Evolutionary conservation across 2,113 vertebrate species (phyloP), one percentile per base, ranked within the genome.

Genomic region (Lampris incognitus): DNA sequence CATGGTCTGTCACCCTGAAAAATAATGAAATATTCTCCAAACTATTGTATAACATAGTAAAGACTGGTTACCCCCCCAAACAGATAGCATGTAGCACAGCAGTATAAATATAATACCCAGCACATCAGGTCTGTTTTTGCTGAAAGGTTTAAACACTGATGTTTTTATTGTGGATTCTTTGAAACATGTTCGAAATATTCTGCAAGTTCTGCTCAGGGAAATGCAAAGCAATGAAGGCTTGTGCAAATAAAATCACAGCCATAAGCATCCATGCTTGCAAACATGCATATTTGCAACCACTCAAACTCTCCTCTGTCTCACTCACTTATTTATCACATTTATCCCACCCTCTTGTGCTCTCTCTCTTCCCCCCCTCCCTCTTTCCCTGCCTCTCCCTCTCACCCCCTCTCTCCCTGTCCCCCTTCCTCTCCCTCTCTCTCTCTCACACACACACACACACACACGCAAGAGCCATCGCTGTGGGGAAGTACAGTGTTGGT

Each of bases 401-500:
- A 0, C 24, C 0, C 24, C 24, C 24, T 0, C 24, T 24, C 24
- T 24, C 24, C 0, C 24, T 0, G 24, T 24, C 24, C 24, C 24
- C 24, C 24, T 24, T 24, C 24, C 24, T 24, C 24, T 24, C 24
- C 24, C 24, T 24, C 24, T 24, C 24, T 24, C 24, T 24, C n/a
- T n/a, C n/a, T n/a, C 10, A 54, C 51, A 46, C 40, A 50, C 42
- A 24, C 42, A 5, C 10, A 60, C 58, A 40, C 38, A 60, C 38
- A 72, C 44, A 66, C 7, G 5, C 41, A 9, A 70, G 8, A 44
- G 24, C 36, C 37, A 41, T n/a, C 2, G 9, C 44, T 39, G 9
- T 40, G 42, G 51, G 13, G 56, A 72, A 42, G 64, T 74, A 79
- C 24, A 24, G 24, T 85, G 74, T 78, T 80, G 0, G 7, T 76